These are phyloP conservation scores for Ectemnius lituratus DNA, from an alignment of 2,888 invertebrate genomes.

Conservation along the genomic window DNA sequence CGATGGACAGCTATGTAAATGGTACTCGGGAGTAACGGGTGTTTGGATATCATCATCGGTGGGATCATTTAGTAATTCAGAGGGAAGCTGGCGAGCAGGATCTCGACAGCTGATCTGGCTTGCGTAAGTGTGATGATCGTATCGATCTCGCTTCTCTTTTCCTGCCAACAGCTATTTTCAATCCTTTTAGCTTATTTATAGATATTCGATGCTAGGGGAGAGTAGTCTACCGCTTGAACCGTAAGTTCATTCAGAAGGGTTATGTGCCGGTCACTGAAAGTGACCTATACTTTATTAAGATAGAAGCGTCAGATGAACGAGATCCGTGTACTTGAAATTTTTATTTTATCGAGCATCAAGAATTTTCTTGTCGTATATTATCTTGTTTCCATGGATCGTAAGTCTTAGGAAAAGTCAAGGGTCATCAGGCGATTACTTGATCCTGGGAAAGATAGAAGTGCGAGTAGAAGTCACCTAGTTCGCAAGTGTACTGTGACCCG, in stretches of 20 bases:
- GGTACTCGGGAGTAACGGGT: slow-evolving; percentile 3
- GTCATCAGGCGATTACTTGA: no score
- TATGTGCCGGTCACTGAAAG: no score
- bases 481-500: not conserved
- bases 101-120: slow-evolving; percentile 3
- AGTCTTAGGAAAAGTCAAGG: no score
- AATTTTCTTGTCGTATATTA: no score
- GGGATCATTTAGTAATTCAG: no score
- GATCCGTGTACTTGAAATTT: no score
- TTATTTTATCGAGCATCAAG: no score
- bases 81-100: not conserved
- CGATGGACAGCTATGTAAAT: not conserved
- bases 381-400: no score
- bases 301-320: no score
- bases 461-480: no score
- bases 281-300: no score
- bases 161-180: not conserved
- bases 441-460: no score
- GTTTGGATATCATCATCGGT: not conserved
- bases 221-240: not conserved
- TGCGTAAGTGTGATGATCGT: not conserved
- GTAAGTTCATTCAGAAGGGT: not conserved
- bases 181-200: slow-evolving; percentile 16
- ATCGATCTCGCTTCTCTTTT: not conserved
- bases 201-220: not conserved